Evolutionary conservation across 2,888 invertebrate species (phyloP).

Genomic region (Scotopteryx bipunctaria): DNA sequence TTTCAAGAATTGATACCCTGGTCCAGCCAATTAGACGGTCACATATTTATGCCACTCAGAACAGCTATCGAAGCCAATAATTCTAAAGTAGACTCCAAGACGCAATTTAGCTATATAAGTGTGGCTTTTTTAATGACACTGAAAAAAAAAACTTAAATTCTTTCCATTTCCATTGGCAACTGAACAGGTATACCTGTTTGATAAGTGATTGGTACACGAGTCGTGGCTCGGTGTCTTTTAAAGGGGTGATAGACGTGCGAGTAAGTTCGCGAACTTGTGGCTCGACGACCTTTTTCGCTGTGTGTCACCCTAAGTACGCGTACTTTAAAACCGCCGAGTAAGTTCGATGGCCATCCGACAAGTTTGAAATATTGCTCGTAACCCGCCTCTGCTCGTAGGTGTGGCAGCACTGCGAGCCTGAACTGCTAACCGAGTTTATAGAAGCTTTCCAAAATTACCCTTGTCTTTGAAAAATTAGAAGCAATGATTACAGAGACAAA

Average conservation of each 20-base stretch:
- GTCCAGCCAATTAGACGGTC: too few relatives aligned
- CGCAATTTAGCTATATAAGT: too few relatives aligned
- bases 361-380: constrained; percentile 32
- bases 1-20: too few relatives aligned
- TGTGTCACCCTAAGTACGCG: constrained; percentile 8
- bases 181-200: too few relatives aligned
- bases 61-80: too few relatives aligned
- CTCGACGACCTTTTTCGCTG: constrained; percentile 7
- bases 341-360: constrained; percentile 24
- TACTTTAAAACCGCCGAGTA: constrained; percentile 8
- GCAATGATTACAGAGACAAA: constrained; percentile 31
- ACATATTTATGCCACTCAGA: too few relatives aligned
- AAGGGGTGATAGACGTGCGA: constrained; percentile 11
- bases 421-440: constrained; percentile 31
- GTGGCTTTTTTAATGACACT: too few relatives aligned
- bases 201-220: too few relatives aligned
- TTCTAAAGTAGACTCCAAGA: too few relatives aligned
- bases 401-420: constrained; percentile 13
- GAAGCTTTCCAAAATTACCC: constrained; percentile 30
- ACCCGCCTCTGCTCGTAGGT: constrained; percentile 30
- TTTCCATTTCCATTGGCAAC: too few relatives aligned
- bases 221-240: too few relatives aligned
- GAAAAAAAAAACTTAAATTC: too few relatives aligned
- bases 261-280: constrained; percentile 8
- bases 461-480: constrained; percentile 33